Base-by-base conservation (phyloP, 2,797 vertebrate species). In the Nasua narica region DNA sequence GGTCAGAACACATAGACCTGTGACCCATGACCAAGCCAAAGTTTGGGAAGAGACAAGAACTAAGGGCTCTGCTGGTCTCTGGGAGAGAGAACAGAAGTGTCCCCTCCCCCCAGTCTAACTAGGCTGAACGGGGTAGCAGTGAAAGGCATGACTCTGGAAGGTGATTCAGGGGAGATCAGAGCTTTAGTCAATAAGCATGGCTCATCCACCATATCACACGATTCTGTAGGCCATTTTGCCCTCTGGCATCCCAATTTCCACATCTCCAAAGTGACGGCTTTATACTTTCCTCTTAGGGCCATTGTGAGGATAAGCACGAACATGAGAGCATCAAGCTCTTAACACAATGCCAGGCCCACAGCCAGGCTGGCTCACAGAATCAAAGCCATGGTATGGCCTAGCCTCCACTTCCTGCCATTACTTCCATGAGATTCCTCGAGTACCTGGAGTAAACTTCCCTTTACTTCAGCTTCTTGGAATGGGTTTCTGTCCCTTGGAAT, bases 401-500 rank as follows among this genome's bases (percentile, higher is more conserved):
- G 70, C 60, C 77, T 54, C 87, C 6, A 13, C 54, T 65, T 88
- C 77, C 56, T 88, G 72, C 74, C 48, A 69, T 67, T 56, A n/a
- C 40, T 27, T 74, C 85, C 43, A 3, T 7, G 37, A 91, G 69
- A 85, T 69, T 70, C 52, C 84, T 92, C 4, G 12, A n/a, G 13
- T 21, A n/a, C 78, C 25, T 70, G 21, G 54, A 67, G 52, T 58
- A 83, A 81, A 85, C 77, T 72, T 74, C 83, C 58, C 58, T 65
- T 43, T 82, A 60, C 43, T 60, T 48, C 40, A 74, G 82, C 50
- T 79, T 88, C 82, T 40, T 54, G 74, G 60, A 78, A 91, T 78
- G 76, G n/a, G 70, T 54, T 96, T 93, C 70, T 48, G n/a, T 23
- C 58, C 56, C 70, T 56, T 40, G 87, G 87, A 95, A 97, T 90